A percentile compares a stretch with the other conserved stretches of the same genome.
Conservation (phyloP, 2,113 vertebrate species). For the Oryzias celebensis region DNA sequence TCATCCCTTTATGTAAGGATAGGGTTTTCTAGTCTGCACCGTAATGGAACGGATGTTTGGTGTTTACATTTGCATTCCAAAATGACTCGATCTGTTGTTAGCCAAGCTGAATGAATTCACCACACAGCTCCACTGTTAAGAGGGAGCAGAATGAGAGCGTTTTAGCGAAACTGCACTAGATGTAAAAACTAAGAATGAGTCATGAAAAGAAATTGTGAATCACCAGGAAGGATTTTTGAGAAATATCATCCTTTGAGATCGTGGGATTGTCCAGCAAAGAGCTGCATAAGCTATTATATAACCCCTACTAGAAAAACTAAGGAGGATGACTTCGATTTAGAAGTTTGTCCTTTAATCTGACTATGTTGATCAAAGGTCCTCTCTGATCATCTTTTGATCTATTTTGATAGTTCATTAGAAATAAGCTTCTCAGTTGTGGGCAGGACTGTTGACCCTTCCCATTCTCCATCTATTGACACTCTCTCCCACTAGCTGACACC, state of each 20-base stretch:
- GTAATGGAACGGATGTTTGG: slow-evolving; percentile 62
- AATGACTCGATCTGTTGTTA: slow-evolving; percentile 51
- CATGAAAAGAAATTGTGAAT: no score
- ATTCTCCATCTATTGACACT: no score
- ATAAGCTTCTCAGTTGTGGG: no score
- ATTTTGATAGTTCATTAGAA: no score
- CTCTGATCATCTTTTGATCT: no score
- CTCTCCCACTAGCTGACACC: no score
- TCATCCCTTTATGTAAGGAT: slow-evolving; percentile 17
- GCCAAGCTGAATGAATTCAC: slow-evolving; percentile 39
- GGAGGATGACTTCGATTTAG: no score
- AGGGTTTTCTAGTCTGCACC: slow-evolving; percentile 43
- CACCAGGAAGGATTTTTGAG: slow-evolving; percentile 2
- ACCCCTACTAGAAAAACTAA: no score
- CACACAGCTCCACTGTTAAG: slow-evolving; percentile 45
- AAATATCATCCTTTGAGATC: neutral
- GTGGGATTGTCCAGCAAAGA: slow-evolving; percentile 5
- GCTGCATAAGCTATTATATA: neutral
- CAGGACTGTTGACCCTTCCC: no score
- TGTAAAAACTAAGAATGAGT: no score
- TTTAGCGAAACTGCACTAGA: neutral
- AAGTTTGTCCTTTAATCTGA: no score
- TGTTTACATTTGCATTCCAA: slow-evolving; percentile 63
- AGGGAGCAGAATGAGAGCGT: slow-evolving; percentile 20
- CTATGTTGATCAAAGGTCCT: no score